phyloP scores from a whole-genome alignment of 2,888 invertebrate genomes.

The Mylabris sibirica region DNA sequence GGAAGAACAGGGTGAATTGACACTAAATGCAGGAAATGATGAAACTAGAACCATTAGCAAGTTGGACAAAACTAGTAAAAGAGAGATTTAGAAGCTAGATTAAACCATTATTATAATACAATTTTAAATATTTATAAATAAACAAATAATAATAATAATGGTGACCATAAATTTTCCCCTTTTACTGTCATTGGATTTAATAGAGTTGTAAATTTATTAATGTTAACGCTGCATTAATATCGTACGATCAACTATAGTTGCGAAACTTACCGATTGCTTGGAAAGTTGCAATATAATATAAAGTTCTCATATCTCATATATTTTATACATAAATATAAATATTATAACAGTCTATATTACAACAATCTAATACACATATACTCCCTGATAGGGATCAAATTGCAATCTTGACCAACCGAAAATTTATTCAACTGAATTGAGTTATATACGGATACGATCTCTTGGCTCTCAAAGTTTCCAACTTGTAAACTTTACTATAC shows the following conservation, averaged over 20 bases:
- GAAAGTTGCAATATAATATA: neutral
- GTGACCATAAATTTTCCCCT: neutral
- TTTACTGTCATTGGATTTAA: neutral
- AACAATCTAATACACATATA: neutral
- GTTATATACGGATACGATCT: slow-evolving; percentile 28
- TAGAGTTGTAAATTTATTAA: slow-evolving; percentile 25
- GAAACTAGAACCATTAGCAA: slow-evolving; percentile 4
- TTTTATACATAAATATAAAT: neutral
- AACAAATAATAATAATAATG: neutral
- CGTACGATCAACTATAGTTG: slow-evolving; percentile 31
- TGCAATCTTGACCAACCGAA: neutral
- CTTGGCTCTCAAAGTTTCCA: slow-evolving; percentile 29
- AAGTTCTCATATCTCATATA: neutral
- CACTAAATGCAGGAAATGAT: slow-evolving; percentile 4
- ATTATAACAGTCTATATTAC: neutral
- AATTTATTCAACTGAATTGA: slow-evolving; percentile 10
- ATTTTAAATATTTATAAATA: neutral
- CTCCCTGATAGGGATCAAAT: neutral
- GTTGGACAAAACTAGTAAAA: neutral
- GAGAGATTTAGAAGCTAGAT: neutral
- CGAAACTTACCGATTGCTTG: slow-evolving; percentile 11
- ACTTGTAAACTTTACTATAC: slow-evolving; percentile 25
- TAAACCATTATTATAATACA: neutral
- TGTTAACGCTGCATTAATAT: slow-evolving; percentile 31
- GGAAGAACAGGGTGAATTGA: neutral